Percentiles rank a stretch among this genome's conserved stretches.
Evolutionary conservation across 2,797 vertebrate genomes (phyloP).

Genomic region (Xiphophorus birchmanni): DNA sequence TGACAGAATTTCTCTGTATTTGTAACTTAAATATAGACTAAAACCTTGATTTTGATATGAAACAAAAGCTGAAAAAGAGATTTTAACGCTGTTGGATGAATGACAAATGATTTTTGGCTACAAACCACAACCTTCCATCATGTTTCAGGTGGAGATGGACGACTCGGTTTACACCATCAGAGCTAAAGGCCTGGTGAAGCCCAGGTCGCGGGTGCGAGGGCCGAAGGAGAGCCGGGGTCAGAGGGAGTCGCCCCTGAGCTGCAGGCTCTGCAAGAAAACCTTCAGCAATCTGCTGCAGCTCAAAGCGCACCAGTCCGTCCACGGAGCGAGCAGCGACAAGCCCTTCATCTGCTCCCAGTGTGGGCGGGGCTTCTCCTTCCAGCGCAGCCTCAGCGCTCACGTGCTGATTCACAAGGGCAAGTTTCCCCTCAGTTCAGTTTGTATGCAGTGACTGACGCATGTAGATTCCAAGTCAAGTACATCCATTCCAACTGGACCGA

Average conservation of each 20-base stretch:
- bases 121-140: background rate
- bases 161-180: slow-evolving; percentile 39
- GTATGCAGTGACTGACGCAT: background rate
- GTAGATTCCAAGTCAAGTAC: background rate
- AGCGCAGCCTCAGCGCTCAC: slow-evolving; percentile 73
- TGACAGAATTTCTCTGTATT: background rate
- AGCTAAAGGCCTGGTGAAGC: slow-evolving; percentile 35
- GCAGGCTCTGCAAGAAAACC: slow-evolving; percentile 71
- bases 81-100: background rate
- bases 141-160: slow-evolving; percentile 37
- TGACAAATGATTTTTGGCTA: background rate
- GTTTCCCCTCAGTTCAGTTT: background rate
- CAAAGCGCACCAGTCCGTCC: slow-evolving; percentile 70
- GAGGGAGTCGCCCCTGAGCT: slow-evolving; percentile 63
- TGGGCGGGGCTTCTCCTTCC: slow-evolving; percentile 66
- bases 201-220: slow-evolving; percentile 31
- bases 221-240: slow-evolving; percentile 28
- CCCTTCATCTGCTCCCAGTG: slow-evolving; percentile 72
- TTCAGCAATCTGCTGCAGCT: slow-evolving; percentile 70
- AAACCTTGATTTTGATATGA: background rate
- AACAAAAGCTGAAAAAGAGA: too few species aligned
- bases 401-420: slow-evolving; percentile 75
- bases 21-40: background rate
- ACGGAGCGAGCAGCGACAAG: slow-evolving; percentile 56
- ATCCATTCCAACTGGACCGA: background rate